Base-by-base conservation (phyloP, 2,888 invertebrate species). In the Punctoribates punctum region DNA sequence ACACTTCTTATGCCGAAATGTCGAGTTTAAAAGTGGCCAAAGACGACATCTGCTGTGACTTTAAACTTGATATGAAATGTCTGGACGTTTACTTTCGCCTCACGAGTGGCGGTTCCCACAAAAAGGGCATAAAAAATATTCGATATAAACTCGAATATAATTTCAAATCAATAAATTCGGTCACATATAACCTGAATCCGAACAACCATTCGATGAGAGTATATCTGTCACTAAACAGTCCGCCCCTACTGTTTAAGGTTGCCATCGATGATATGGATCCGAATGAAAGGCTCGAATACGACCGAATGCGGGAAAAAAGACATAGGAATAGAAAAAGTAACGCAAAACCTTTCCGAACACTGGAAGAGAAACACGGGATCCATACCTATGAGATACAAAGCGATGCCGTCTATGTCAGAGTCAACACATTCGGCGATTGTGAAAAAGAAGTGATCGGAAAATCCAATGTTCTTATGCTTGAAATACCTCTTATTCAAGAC, bases 1-100 rank as follows among this genome's bases (percentile, higher is more conserved):
- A 79, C 51, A 77, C 72, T 75, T 29, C 17, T 65, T 29, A 65
- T 1, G n/a, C 13, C 9, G n/a, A n/a, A n/a, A n/a, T n/a, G n/a
- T n/a, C n/a, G n/a, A n/a, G n/a, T 23, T 46, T 73, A 9, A 13
- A 73, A 8, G 51, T 51, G 11, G 34, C 54, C 3, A 73, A 73
- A 57, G 74, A 51, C 5, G 57, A 57, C 23, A 57, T 34, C 17
- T 20, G 11, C 6, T 13, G 25, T 5, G 23, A 51, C 27, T 73
- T 73, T 51, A 5, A 73, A 29, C 23, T 3, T 11, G 48, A 57
- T 17, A 54, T 6, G n/a, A 57, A 54, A 23, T 1, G 27, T 17
- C 25, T 73, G 25, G 6, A 27, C 9, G 23, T 73, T 25, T 29
- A 25, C 13, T 73, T 73, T 25, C 54, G 57, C 15, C n/a, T 54